These are phyloP conservation scores for Carassius carassius DNA, from an alignment of 2,113 vertebrate species.

Conservation along the genomic window DNA sequence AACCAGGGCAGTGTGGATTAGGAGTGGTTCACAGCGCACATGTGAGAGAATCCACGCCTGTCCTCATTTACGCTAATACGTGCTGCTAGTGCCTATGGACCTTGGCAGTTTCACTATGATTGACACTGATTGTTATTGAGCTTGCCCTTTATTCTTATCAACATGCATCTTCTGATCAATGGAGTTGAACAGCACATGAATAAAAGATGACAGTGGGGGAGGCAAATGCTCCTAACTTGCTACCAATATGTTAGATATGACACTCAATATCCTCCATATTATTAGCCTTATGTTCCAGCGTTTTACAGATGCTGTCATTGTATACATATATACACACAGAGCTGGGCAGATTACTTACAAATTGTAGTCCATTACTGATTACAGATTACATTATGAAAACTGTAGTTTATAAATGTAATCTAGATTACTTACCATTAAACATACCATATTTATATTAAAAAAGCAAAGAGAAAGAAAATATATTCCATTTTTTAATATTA, in stretches of 20 bases:
- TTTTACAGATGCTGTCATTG: background rate
- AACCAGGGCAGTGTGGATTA: slow-evolving; percentile 46
- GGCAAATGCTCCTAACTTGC: background rate
- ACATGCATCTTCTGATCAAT: slow-evolving; percentile 53
- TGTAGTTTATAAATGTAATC: no score
- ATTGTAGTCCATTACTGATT: no score
- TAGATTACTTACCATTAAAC: no score
- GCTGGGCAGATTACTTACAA: no score
- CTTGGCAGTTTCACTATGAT: slow-evolving; percentile 42
- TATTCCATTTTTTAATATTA: no score
- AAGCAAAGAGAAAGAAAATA: no score
- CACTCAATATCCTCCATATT: slow-evolving; percentile 42
- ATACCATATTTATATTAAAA: no score
- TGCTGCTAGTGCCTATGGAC: slow-evolving; percentile 14
- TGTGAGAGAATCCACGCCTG: background rate
- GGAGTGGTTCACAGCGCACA: slow-evolving; percentile 25
- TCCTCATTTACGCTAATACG: slow-evolving; percentile 29
- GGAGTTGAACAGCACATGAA: slow-evolving; percentile 34
- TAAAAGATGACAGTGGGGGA: slow-evolving; percentile 34
- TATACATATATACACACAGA: no score
- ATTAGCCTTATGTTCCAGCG: slow-evolving; percentile 25
- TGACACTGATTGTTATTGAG: slow-evolving; percentile 58
- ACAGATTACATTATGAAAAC: no score
- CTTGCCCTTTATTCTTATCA: slow-evolving; percentile 56
- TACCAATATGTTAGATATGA: slow-evolving; percentile 35